phyloP scores from a whole-genome alignment of 1,140 invertebrate genomes.

The Muscidifurax raptorellus region DNA sequence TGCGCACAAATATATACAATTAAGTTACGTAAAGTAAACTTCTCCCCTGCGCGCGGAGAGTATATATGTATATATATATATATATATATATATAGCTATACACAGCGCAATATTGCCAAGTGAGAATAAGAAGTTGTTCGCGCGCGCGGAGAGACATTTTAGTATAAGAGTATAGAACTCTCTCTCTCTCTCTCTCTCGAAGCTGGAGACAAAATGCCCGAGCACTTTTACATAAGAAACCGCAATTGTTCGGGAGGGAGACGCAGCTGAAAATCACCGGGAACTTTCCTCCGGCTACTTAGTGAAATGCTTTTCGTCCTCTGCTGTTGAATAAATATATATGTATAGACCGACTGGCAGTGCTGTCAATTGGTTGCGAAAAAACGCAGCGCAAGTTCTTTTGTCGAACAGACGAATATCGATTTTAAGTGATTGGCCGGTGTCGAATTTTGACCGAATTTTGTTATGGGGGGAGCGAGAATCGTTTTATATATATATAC shows the following conservation, averaged over 20 bases:
- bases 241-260: neutral
- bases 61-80: no score
- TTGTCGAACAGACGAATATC: neutral
- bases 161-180: no score
- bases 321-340: neutral
- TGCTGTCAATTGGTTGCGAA: no score
- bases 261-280: neutral
- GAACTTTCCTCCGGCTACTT: neutral
- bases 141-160: neutral
- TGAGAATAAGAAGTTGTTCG: neutral
- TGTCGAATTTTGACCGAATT: no score
- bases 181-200: no score
- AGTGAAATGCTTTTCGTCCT: neutral
- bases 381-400: no score
- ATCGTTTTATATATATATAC: no score
- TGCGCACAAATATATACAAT: neutral
- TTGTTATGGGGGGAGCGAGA: no score
- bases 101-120: no score
- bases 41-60: neutral
- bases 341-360: no score
- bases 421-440: neutral
- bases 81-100: no score
- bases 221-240: neutral
- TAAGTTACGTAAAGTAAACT: constrained; percentile 2
- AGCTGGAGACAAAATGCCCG: neutral